phyloP scores from a whole-genome alignment of 37 sponge, comb jelly and placozoan species.

The Halichondria panicea region DNA sequence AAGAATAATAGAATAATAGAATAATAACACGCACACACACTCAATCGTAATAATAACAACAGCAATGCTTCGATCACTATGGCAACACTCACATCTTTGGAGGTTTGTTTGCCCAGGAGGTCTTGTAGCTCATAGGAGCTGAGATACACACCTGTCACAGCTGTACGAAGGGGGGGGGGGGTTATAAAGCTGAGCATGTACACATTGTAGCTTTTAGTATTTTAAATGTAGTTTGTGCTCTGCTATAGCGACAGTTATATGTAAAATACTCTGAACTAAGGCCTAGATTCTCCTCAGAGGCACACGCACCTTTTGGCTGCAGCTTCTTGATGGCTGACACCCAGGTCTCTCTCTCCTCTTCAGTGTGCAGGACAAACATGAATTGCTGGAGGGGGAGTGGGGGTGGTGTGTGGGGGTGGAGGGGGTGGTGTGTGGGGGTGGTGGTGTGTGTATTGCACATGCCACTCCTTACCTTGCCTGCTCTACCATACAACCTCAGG shows the following conservation, averaged over 20 bases:
- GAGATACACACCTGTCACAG: constrained; percentile 32
- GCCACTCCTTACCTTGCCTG: constrained; percentile 63
- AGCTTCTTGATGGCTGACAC: constrained; percentile 71
- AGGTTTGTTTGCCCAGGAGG: constrained; percentile 64
- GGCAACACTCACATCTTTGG: constrained; percentile 47
- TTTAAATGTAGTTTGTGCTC: background rate
- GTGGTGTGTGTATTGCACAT: background rate
- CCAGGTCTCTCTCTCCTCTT: constrained; percentile 78
- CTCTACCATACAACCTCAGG: constrained; percentile 58
- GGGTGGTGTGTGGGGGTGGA: background rate
- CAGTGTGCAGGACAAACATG: constrained; percentile 76
- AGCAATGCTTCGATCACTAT: background rate
- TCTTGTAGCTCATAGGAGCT: constrained; percentile 67
- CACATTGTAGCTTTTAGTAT: too few relatives aligned
- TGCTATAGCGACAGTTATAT: background rate
- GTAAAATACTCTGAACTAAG: background rate
- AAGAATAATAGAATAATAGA: background rate
- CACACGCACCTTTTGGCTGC: constrained; percentile 60
- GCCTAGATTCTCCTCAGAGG: too few relatives aligned
- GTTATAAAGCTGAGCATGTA: too few relatives aligned
- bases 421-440: background rate
- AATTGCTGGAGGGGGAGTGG: constrained; percentile 36
- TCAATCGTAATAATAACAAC: background rate
- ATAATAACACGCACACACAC: background rate
- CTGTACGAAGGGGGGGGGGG: constrained; percentile 10